Conservation (phyloP, 2,888 invertebrate genomes). For the Prosapia bicincta region DNA sequence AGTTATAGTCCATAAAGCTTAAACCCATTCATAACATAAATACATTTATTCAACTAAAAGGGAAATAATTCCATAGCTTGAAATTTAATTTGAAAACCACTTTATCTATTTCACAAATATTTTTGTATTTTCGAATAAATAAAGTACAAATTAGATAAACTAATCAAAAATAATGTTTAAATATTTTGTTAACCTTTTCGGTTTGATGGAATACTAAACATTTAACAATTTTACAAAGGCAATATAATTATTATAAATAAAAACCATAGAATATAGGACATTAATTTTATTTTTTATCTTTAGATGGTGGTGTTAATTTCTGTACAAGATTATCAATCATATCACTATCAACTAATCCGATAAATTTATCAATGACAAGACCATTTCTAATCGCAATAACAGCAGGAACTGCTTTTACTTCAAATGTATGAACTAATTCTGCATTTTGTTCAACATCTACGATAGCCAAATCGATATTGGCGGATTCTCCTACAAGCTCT, state of each 20-base stretch:
- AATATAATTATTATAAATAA: neutral
- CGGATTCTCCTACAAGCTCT: constrained; percentile 69
- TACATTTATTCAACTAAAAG: too few relatives aligned
- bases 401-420: constrained; percentile 43
- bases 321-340: constrained; percentile 77
- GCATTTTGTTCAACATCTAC: constrained; percentile 80
- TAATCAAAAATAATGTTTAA: too few relatives aligned
- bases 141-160: too few relatives aligned
- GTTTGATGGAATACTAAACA: too few relatives aligned
- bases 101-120: too few relatives aligned
- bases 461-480: constrained; percentile 71
- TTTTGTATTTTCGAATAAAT: too few relatives aligned
- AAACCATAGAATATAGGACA: neutral
- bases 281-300: neutral
- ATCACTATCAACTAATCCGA: constrained; percentile 76
- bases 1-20: too few relatives aligned
- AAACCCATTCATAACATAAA: too few relatives aligned
- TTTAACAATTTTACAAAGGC: neutral
- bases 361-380: constrained; percentile 80
- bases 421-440: constrained; percentile 74
- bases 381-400: constrained; percentile 73
- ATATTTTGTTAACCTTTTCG: too few relatives aligned
- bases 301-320: constrained; percentile 47
- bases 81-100: too few relatives aligned
- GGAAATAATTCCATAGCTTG: too few relatives aligned